Conservation (phyloP, 2,797 vertebrate genomes). For the Cheirogaleus major region DNA sequence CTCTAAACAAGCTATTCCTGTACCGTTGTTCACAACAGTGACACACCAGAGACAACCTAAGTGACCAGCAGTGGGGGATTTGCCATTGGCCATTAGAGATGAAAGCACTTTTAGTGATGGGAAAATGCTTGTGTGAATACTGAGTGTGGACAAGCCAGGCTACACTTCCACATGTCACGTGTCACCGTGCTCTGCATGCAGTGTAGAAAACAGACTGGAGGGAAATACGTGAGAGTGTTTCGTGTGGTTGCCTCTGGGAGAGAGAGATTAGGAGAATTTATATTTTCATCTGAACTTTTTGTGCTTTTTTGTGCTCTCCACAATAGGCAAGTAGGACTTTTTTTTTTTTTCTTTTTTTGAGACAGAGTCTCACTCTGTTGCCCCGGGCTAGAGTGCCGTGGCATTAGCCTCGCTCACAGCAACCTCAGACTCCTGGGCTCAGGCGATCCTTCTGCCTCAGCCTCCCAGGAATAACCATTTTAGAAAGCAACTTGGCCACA, state of each 20-base stretch:
- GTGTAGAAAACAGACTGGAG: neutral
- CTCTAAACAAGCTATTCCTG: neutral
- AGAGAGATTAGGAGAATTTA: neutral
- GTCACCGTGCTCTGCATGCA: accelerated
- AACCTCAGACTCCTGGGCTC: neutral
- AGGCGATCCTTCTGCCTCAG: neutral
- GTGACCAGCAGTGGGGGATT: neutral
- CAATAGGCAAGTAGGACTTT: neutral
- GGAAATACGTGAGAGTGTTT: neutral
- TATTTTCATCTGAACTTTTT: neutral
- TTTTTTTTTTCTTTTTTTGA: neutral
- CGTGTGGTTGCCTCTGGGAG: neutral
- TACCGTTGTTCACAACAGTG: neutral
- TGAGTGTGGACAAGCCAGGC: neutral
- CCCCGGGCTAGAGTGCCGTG: neutral
- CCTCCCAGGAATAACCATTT: neutral
- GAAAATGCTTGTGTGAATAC: neutral
- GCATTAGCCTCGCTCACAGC: neutral
- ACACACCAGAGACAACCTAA: neutral
- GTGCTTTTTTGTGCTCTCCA: neutral
- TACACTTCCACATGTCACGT: accelerated
- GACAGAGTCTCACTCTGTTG: neutral
- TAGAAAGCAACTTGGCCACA: conserved; percentile 12
- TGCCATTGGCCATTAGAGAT: neutral
- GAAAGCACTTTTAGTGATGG: neutral